Conservation (phyloP, 2,797 vertebrate species). For the Falco peregrinus region DNA sequence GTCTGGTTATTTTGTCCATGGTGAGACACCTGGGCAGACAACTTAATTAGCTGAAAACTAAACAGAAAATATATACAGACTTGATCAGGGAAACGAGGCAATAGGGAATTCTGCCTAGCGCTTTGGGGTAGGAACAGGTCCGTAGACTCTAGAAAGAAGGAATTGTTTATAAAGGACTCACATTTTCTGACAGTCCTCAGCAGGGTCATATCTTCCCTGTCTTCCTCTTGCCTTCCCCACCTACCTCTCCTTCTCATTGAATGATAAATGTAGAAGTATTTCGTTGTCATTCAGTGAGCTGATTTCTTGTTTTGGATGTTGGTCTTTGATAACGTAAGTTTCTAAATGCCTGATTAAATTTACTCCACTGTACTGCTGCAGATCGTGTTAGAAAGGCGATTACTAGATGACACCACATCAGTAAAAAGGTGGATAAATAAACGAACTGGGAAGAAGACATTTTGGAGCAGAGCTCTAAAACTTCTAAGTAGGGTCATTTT, state of each 20-base stretch:
- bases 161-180: neutral
- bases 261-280: neutral
- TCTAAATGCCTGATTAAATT: conserved; percentile 4
- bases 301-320: neutral
- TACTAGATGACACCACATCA: conserved; percentile 4
- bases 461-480: conserved; percentile 41
- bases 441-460: conserved; percentile 23
- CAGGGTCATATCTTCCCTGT: neutral
- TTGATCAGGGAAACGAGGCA: neutral
- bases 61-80: neutral
- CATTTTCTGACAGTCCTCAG: neutral
- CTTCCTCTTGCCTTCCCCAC: neutral
- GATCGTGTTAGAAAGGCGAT: neutral
- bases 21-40: neutral
- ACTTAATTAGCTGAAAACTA: neutral
- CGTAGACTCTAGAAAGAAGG: neutral
- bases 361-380: neutral
- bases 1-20: neutral
- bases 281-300: neutral
- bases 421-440: conserved; percentile 54
- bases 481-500: conserved; percentile 60
- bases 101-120: neutral
- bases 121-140: neutral
- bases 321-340: neutral
- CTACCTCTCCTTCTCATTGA: neutral